Evolutionary conservation across 2,113 vertebrate species (phyloP).

Genomic region (Sceloporus tristichus): DNA sequence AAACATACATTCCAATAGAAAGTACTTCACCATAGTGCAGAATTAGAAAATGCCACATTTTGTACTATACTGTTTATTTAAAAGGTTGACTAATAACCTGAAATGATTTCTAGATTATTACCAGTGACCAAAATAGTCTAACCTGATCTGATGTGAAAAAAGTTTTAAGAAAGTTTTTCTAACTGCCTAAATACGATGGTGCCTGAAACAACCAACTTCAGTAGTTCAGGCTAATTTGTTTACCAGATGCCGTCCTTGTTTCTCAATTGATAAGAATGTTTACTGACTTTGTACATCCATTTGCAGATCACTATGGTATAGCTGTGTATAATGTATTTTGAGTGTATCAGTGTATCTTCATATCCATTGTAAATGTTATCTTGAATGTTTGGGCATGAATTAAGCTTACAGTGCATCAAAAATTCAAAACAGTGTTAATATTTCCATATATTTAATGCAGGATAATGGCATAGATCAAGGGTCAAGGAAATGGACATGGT

Average conservation of each 20-base stretch:
- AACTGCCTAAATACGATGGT: not conserved
- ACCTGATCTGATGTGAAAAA: not conserved
- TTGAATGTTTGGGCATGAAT: not conserved
- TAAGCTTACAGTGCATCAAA: slow-evolving; percentile 2
- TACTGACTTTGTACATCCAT: not conserved
- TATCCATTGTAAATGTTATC: not conserved
- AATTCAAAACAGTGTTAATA: not conserved
- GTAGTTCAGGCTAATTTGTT: not conserved
- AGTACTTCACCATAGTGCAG: not conserved
- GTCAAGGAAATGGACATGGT: not conserved
- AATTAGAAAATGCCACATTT: not conserved
- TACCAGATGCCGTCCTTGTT: not conserved
- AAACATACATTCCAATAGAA: not conserved
- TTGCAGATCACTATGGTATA: not conserved
- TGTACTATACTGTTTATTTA: not conserved
- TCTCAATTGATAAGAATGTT: slow-evolving; percentile 9
- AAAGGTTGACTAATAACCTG: not conserved
- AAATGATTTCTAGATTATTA: not conserved
- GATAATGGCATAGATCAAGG: too few species aligned
- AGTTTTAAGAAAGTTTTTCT: not conserved
- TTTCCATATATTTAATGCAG: not conserved
- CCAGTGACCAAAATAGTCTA: not conserved
- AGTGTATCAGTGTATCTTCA: not conserved
- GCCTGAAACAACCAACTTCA: not conserved
- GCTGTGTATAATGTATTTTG: not conserved